These are phyloP conservation scores for Sitophilus oryzae DNA, from an alignment of 1,140 invertebrate genomes.

Conservation along the genomic window DNA sequence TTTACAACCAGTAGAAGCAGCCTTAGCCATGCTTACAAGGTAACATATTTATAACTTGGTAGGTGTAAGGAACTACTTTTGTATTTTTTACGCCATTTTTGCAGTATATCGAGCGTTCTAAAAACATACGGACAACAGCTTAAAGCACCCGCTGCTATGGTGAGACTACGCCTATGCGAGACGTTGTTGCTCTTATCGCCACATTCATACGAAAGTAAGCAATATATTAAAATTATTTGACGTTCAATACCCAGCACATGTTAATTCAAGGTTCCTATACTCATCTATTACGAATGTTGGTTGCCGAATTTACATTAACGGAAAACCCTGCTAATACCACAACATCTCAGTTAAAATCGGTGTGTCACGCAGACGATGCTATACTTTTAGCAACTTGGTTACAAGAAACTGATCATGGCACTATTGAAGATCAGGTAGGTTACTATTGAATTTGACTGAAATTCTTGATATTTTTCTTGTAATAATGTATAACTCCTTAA, in stretches of 20 bases:
- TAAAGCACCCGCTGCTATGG: slow-evolving; percentile 89
- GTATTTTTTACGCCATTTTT: too few relatives aligned
- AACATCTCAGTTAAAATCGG: slow-evolving; percentile 76
- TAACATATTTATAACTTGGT: slow-evolving; percentile 46
- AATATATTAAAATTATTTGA: not conserved
- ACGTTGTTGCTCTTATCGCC: slow-evolving; percentile 78
- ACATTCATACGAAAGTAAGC: slow-evolving; percentile 73
- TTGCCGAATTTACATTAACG: slow-evolving; percentile 93
- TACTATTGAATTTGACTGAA: not conserved
- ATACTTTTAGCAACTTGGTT: slow-evolving; percentile 82
- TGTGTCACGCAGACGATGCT: slow-evolving; percentile 88
- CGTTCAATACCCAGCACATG: too few relatives aligned
- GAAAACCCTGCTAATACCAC: slow-evolving; percentile 94
- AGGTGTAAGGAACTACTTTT: not conserved
- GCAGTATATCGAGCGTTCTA: slow-evolving; percentile 74
- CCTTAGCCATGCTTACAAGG: slow-evolving; percentile 90
- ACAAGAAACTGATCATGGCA: slow-evolving; percentile 92
- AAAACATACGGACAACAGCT: slow-evolving; percentile 91
- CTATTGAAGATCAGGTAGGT: slow-evolving; percentile 93
- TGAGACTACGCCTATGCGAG: slow-evolving; percentile 86
- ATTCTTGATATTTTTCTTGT: not conserved
- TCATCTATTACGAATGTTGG: slow-evolving; percentile 83
- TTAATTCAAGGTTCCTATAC: slow-evolving; percentile 64
- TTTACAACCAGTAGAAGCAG: slow-evolving; percentile 84
- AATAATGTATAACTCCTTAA: slow-evolving; percentile 3